Conservation (phyloP, 2,797 vertebrate genomes). For the Lutjanus campechanus region DNA sequence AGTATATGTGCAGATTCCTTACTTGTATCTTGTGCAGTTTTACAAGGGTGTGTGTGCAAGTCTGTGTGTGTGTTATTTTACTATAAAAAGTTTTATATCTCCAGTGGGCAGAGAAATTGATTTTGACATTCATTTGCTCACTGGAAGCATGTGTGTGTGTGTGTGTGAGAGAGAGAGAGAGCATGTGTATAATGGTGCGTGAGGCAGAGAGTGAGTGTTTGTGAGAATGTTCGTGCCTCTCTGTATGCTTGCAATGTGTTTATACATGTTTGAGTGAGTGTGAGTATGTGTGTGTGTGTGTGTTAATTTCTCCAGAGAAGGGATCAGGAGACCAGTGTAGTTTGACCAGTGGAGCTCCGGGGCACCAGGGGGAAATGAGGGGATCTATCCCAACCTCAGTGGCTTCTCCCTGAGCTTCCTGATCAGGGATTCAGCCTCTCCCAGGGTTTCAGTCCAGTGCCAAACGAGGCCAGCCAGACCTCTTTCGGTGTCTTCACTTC, state of each 20-base stretch:
- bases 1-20: no score
- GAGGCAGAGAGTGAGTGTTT: slow-evolving; percentile 24
- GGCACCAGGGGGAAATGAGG: slow-evolving; percentile 44
- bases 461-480: slow-evolving; percentile 51
- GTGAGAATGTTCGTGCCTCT: slow-evolving; percentile 14
- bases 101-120: slow-evolving; percentile 24
- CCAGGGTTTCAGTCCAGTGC: slow-evolving; percentile 47
- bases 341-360: slow-evolving; percentile 68
- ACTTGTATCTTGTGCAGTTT: slow-evolving; percentile 1
- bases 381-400: slow-evolving; percentile 50
- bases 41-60: not conserved
- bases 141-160: slow-evolving; percentile 16
- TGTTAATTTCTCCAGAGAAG: slow-evolving; percentile 65
- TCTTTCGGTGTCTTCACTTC: slow-evolving; percentile 5
- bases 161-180: slow-evolving; percentile 9
- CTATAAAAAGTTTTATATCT: slow-evolving; percentile 3
- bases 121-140: slow-evolving; percentile 26
- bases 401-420: slow-evolving; percentile 51
- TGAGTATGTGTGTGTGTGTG: slow-evolving; percentile 35
- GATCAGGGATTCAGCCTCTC: slow-evolving; percentile 57
- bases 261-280: slow-evolving; percentile 30
- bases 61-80: not conserved
- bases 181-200: slow-evolving; percentile 16
- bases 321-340: slow-evolving; percentile 57
- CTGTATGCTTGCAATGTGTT: slow-evolving; percentile 35